Evolutionary conservation across 1,140 invertebrate genomes (phyloP).

Genomic region (Cardiocondyla obscurior): DNA sequence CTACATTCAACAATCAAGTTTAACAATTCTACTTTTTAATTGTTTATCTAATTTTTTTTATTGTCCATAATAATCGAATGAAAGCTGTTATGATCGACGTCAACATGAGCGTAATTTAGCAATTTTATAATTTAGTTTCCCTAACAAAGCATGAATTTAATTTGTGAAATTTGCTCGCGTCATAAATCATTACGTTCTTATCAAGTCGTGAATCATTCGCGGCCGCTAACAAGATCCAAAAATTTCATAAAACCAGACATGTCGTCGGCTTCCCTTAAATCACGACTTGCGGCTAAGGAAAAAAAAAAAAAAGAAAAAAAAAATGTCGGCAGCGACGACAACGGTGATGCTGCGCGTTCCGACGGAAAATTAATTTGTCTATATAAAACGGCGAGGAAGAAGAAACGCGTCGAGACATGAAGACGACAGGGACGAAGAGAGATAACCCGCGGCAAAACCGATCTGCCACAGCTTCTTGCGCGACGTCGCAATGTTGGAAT

Average conservation of each 20-base stretch:
- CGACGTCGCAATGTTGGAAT: slow-evolving; percentile 14
- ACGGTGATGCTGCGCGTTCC: slow-evolving; percentile 17
- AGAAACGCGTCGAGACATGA: slow-evolving; percentile 29
- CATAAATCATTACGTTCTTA: slow-evolving; percentile 3
- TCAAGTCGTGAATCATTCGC: slow-evolving; percentile 32
- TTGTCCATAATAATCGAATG: neutral
- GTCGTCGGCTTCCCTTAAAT: slow-evolving; percentile 26
- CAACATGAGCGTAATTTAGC: neutral
- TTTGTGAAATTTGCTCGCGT: neutral
- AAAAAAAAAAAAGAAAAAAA: too few relatives aligned
- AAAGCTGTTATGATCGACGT: neutral
- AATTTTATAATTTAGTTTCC: slow-evolving; percentile 20
- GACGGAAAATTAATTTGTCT: slow-evolving; percentile 49
- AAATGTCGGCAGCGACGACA: neutral
- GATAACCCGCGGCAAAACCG: slow-evolving; percentile 35
- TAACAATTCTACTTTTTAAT: neutral
- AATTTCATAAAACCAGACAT: slow-evolving; percentile 31
- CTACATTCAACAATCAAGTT: neutral
- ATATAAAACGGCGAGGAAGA: slow-evolving; percentile 34
- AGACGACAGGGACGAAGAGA: slow-evolving; percentile 33
- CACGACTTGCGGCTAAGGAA: neutral
- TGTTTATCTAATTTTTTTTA: too few relatives aligned
- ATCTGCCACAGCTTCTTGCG: slow-evolving; percentile 28
- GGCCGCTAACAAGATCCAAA: slow-evolving; percentile 11
- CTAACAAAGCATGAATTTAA: neutral